These are phyloP conservation scores for Rhopalosiphum padi DNA, from an alignment of 1,140 invertebrate genomes.

Conservation along the genomic window DNA sequence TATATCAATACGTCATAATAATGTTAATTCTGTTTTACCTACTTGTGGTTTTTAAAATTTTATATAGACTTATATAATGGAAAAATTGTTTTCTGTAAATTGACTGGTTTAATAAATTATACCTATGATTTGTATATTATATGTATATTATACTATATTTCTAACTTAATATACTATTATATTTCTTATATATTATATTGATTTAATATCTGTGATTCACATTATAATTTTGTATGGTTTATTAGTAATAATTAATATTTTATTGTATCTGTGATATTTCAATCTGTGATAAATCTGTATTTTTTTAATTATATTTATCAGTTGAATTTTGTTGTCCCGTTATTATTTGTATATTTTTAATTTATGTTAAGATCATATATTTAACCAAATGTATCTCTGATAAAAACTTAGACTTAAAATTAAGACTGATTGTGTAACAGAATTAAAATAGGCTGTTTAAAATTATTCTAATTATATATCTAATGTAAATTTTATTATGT, in stretches of 20 bases:
- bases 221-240: background rate
- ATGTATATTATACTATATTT: background rate
- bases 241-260: background rate
- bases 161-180: background rate
- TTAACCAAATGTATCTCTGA: background rate
- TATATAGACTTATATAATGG: background rate
- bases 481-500: background rate
- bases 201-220: background rate
- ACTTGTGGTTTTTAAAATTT: background rate
- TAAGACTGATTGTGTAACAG: background rate
- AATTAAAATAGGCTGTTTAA: background rate
- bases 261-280: slow-evolving; percentile 9
- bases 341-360: background rate
- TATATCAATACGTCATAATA: background rate
- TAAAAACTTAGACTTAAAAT: background rate
- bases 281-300: background rate
- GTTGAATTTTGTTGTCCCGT: background rate
- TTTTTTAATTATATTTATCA: background rate
- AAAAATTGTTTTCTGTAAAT: background rate
- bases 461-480: background rate
- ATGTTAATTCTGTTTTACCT: background rate
- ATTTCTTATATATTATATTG: background rate
- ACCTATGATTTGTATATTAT: background rate
- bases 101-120: background rate
- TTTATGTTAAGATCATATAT: background rate